phyloP scores from a whole-genome alignment of 2,797 vertebrate species.

The Apogon talboti region DNA sequence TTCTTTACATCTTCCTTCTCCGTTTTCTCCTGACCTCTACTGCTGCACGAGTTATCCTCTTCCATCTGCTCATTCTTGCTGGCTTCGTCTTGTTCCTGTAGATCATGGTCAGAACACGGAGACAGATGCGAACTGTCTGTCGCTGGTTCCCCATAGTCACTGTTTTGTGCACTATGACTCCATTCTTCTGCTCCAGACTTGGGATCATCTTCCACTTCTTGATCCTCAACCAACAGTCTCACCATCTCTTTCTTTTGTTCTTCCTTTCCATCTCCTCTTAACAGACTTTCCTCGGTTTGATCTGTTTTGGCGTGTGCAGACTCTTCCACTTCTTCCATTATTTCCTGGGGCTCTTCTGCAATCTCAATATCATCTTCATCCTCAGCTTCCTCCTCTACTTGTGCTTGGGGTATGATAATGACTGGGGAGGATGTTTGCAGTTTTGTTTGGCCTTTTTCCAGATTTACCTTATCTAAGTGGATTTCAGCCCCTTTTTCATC shows the following conservation, averaged over 20 bases:
- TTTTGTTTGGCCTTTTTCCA: conserved; percentile 31
- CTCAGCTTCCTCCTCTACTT: conserved; percentile 71
- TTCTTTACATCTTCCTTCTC: neutral
- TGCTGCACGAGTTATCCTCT: conserved; percentile 11
- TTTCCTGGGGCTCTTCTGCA: conserved; percentile 80
- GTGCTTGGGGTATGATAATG: conserved; percentile 79
- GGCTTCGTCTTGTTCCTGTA: conserved; percentile 46
- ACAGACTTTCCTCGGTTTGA: conserved; percentile 9
- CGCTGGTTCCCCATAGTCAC: conserved; percentile 56
- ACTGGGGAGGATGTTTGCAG: conserved; percentile 60
- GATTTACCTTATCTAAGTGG: conserved; percentile 32
- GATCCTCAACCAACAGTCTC: conserved; percentile 43
- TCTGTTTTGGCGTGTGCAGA: neutral
- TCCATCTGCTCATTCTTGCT: neutral
- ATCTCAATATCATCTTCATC: conserved; percentile 76
- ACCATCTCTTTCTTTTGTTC: conserved; percentile 37
- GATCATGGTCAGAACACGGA: conserved; percentile 78
- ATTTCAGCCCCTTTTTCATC: conserved; percentile 35
- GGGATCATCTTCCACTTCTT: conserved; percentile 68
- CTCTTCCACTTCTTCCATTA: conserved; percentile 69
- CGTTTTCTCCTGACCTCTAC: neutral
- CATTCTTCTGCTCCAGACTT: conserved; percentile 70
- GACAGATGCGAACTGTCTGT: conserved; percentile 68
- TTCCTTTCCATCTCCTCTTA: conserved; percentile 1
- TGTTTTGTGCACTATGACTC: conserved; percentile 66